Base-by-base conservation (phyloP, 2,797 vertebrate species). In the Pachyuromys duprasi region DNA sequence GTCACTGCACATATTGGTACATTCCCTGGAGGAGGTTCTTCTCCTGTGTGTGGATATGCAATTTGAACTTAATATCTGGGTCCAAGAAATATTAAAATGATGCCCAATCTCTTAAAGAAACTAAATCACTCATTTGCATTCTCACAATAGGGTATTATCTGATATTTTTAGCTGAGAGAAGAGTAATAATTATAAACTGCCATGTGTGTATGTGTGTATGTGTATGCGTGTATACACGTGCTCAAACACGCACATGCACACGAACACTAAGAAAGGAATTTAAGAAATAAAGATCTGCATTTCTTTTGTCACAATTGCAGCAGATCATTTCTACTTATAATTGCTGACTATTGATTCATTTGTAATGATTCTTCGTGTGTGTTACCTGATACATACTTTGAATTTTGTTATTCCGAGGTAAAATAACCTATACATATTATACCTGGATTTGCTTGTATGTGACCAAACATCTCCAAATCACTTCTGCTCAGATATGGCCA, bases 11-110 rank as follows among this genome's bases (percentile, higher is more conserved):
- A 65, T 69, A 69, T 84, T 86, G 65, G 70, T 89, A 65, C 81
- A 90, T 81, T 76, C 90, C 26, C 89, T 80, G 96, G 91, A 88
- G 91, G 76, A 86, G 72, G 62, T 75, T 82, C 5, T 53, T 24
- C 8, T 96, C 36, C 60, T 94, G 28, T 60, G 87, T 83, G 75
- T 81, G 57, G 57, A 72, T 92, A 67, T 8, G 24, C 49, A 82
- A 88, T 94, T 87, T 2, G 55, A 67, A 57, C 75, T 97, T 86
- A 93, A 91, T 63, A 84, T 76, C 39, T 80, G 18, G 31, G 62
- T 91, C 96, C 95, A 96, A 86, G 89, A n/a, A 96, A 92, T 97
- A 96, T 96, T 96, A 79, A 17, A 42, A 63, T n/a, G 83, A 87
- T 94, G 13, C 7, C 80, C 63, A 70, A 76, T 91, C 87, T 96